A percentile compares a stretch with the other conserved stretches of the same genome.
phyloP scores from a whole-genome alignment of 1,140 invertebrate species.

The Drosophila bifasciata region DNA sequence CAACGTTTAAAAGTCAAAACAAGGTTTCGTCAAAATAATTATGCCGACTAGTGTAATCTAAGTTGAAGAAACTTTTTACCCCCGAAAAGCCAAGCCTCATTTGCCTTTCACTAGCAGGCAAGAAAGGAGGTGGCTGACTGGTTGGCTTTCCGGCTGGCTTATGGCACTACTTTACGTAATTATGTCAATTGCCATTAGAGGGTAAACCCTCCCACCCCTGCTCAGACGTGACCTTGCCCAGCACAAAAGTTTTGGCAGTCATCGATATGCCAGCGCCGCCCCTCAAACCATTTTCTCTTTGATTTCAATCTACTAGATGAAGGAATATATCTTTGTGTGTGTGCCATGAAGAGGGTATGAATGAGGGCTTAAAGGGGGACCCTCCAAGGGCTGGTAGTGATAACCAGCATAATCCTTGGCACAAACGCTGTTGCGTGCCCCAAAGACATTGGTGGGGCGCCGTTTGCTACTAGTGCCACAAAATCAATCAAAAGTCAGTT shows the following conservation, averaged over 20 bases:
- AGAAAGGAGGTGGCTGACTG: conserved; percentile 3
- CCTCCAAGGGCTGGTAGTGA: conserved; percentile 5
- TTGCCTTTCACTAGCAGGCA: no score
- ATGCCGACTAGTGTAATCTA: no score
- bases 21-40: no score
- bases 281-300: conserved; percentile 38
- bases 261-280: conserved; percentile 53
- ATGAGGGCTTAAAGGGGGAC: neutral
- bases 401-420: conserved; percentile 72
- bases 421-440: conserved; percentile 67
- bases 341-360: conserved; percentile 3
- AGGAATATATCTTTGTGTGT: conserved; percentile 74
- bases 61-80: conserved; percentile 73
- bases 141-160: conserved; percentile 11
- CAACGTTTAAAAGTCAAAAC: no score
- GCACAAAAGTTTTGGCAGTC: conserved; percentile 29
- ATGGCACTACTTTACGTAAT: conserved; percentile 78
- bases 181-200: conserved; percentile 78
- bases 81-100: conserved; percentile 18
- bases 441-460: conserved; percentile 58
- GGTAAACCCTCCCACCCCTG: conserved; percentile 12
- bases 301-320: conserved; percentile 56
- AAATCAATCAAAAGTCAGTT: conserved; percentile 68
- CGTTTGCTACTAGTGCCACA: conserved; percentile 76
- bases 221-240: conserved; percentile 1